Evolutionary conservation across 2,797 vertebrate species (phyloP), one percentile per base, ranked within the genome.

Genomic region (Coccyzus lansbergi): DNA sequence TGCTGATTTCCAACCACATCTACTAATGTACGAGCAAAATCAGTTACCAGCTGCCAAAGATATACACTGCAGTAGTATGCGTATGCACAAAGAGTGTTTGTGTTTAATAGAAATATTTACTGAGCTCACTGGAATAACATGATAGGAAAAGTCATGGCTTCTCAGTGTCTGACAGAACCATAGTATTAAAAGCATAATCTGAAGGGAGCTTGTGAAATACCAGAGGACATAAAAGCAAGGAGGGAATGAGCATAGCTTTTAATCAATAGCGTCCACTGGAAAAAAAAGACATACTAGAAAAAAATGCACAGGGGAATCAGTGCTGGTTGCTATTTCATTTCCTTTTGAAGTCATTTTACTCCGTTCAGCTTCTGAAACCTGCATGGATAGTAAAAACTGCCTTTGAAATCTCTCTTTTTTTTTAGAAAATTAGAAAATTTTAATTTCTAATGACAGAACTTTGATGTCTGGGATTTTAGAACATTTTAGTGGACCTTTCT

Each of bases 301-400:
- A 77, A 88, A 94, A 74, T 67, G 16, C 31, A 68, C 34, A 77
- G 28, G n/a, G 17, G 38, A 89, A 91, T 55, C 38, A 91, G 29
- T 77, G 52, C 15, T 90, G 56, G 24, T 90, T 94, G 63, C 59
- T 95, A 70, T 59, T 83, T 52, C 2, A 93, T 83, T 95, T 95
- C 26, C 24, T 93, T 96, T 88, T 96, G 89, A 97, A 96, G 65
- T 88, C 25, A 10, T 34, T 48, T 95, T 95, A 52, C 53, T 86
- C 76, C 89, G 38, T 16, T 55, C 81, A 92, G 31, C 13, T 91
- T 84, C 22, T 77, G 69, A 64, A 52, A 68, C 28, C 55, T 80
- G 29, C 31, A 75, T 15, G n/a, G 71, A 14, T 16, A 81, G 22
- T 76, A 95, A 72, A 78, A 76, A 22, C 24, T 84, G 31, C 64